These are phyloP conservation scores for Ligdia adustata DNA, from an alignment of 2,888 invertebrate species.

Conservation along the genomic window DNA sequence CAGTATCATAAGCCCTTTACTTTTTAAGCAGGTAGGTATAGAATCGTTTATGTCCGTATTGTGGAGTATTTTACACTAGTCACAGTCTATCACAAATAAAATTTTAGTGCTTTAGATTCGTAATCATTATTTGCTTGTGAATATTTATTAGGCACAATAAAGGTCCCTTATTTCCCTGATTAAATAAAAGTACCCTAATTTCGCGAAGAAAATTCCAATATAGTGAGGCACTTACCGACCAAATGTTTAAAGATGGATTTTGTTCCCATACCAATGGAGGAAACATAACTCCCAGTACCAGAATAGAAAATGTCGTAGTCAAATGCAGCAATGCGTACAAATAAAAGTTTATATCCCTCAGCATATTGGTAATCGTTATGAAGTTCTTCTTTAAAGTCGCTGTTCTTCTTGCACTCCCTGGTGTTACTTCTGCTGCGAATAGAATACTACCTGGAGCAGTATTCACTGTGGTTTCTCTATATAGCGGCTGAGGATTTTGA, in stretches of 20 bases:
- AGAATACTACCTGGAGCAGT: slow-evolving; percentile 61
- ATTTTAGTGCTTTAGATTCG: too few species aligned
- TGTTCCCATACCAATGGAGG: slow-evolving; percentile 80
- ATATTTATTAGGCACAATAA: too few species aligned
- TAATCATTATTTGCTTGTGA: too few species aligned
- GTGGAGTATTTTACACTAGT: too few species aligned
- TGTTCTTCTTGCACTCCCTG: slow-evolving; percentile 71
- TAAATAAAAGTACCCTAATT: not conserved
- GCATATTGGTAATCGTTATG: slow-evolving; percentile 70
- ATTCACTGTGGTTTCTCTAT: slow-evolving; percentile 81
- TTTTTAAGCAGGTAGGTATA: too few species aligned
- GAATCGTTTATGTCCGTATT: too few species aligned
- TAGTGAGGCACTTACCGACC: slow-evolving; percentile 60
- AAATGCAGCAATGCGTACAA: slow-evolving; percentile 80
- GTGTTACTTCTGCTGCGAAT: slow-evolving; percentile 65
- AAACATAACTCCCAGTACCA: slow-evolving; percentile 79
- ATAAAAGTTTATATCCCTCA: slow-evolving; percentile 79
- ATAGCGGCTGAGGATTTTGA: slow-evolving; percentile 78
- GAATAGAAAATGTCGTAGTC: slow-evolving; percentile 79
- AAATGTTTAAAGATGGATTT: slow-evolving; percentile 68
- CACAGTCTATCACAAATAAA: too few species aligned
- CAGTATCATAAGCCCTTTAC: slow-evolving; percentile 1
- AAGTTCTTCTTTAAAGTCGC: slow-evolving; percentile 74
- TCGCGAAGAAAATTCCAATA: not conserved
- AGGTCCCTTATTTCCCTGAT: not conserved